A percentile compares a stretch with the other conserved stretches of the same genome.
phyloP scores from a whole-genome alignment of 1,140 invertebrate genomes.

The Papilio aristodemus region DNA sequence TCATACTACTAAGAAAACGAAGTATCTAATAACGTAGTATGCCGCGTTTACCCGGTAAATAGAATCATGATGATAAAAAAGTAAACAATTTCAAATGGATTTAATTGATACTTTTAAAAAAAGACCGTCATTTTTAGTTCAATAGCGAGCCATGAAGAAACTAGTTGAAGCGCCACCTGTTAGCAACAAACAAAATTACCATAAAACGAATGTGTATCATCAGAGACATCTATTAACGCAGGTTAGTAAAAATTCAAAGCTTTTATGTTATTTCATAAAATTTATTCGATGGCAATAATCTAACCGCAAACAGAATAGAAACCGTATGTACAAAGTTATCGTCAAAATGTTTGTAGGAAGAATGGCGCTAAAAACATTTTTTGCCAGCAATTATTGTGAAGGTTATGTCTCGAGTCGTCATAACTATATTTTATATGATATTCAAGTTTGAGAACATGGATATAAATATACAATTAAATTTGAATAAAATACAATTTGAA shows the following conservation, averaged over 20 bases:
- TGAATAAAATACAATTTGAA: slow-evolving; percentile 8
- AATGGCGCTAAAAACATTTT: neutral
- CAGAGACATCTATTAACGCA: slow-evolving; percentile 53
- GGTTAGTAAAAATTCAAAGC: neutral
- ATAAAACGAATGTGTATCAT: slow-evolving; percentile 35
- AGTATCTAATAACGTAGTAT: slow-evolving; percentile 22
- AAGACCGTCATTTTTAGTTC: neutral
- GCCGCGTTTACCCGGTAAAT: slow-evolving; percentile 1
- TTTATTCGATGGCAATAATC: neutral
- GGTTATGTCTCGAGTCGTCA: slow-evolving; percentile 9
- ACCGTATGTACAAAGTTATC: neutral
- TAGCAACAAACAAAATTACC: slow-evolving; percentile 42
- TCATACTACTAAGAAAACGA: slow-evolving; percentile 64
- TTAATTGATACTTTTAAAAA: slow-evolving; percentile 7
- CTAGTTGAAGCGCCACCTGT: slow-evolving; percentile 49
- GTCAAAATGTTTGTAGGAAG: slow-evolving; percentile 1
- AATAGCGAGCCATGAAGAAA: neutral
- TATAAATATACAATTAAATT: slow-evolving; percentile 19
- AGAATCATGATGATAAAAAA: neutral
- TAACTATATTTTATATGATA: neutral
- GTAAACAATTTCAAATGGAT: neutral
- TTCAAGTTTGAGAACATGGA: slow-evolving; percentile 8
- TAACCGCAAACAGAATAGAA: slow-evolving; percentile 7
- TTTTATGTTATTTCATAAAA: slow-evolving; percentile 8
- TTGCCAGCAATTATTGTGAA: slow-evolving; percentile 12